A percentile compares a stretch with the other conserved stretches of the same genome.
Evolutionary conservation across 1,140 invertebrate genomes (phyloP).

Genomic region (Dreissena rostriformis): DNA sequence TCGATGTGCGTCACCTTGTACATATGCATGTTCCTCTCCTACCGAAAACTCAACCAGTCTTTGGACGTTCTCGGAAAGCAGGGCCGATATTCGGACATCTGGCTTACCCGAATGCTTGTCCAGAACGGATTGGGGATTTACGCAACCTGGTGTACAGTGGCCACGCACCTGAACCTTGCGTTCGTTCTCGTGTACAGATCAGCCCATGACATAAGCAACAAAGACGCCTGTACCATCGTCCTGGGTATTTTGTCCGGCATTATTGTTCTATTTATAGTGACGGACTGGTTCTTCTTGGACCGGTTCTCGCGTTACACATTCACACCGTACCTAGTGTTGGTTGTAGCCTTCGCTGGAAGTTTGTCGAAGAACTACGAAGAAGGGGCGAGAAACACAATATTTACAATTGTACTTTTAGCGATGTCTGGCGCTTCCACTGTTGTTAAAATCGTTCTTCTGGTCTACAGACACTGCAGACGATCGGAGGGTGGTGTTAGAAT

Average conservation of each 20-base stretch:
- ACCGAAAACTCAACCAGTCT: slow-evolving; percentile 55
- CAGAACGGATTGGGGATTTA: slow-evolving; percentile 78
- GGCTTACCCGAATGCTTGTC: slow-evolving; percentile 75
- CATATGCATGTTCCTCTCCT: slow-evolving; percentile 63
- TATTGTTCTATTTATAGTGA: slow-evolving; percentile 63
- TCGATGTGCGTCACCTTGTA: slow-evolving; percentile 72
- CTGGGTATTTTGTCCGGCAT: slow-evolving; percentile 64
- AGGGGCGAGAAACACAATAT: slow-evolving; percentile 66
- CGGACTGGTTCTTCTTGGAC: slow-evolving; percentile 71
- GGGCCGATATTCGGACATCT: slow-evolving; percentile 62
- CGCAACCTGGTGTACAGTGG: slow-evolving; percentile 76
- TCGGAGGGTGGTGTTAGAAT: slow-evolving; percentile 32
- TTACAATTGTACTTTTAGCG: slow-evolving; percentile 68
- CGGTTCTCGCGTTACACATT: slow-evolving; percentile 73
- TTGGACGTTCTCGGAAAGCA: slow-evolving; percentile 48
- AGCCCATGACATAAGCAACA: slow-evolving; percentile 24
- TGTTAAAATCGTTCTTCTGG: slow-evolving; percentile 62
- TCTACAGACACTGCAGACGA: slow-evolving; percentile 62
- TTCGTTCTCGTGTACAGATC: slow-evolving; percentile 65
- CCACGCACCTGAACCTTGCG: slow-evolving; percentile 73
- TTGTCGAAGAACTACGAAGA: slow-evolving; percentile 67
- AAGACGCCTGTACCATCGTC: slow-evolving; percentile 61
- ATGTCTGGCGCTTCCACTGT: slow-evolving; percentile 47
- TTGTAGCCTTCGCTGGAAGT: slow-evolving; percentile 71
- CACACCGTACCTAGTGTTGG: slow-evolving; percentile 73